These are phyloP conservation scores for Strigamia transsilvanica DNA, from an alignment of 2,888 invertebrate species.

Conservation along the genomic window DNA sequence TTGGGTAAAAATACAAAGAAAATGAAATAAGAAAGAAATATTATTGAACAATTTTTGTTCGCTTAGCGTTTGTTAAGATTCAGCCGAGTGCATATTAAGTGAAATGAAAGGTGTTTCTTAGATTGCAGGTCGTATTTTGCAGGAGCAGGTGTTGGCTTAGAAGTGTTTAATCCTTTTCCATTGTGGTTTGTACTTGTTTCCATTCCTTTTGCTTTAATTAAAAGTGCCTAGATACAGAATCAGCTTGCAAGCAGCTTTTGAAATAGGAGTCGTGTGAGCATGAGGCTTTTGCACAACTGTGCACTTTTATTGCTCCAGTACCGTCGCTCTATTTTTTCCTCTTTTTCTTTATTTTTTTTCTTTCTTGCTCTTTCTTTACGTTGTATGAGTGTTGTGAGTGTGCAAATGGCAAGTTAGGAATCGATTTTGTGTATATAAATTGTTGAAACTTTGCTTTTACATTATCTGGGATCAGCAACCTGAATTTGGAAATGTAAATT, in stretches of 20 bases:
- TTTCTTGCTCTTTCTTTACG: not conserved
- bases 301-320: conserved; percentile 20
- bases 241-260: conserved; percentile 41
- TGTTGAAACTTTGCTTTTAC: conserved; percentile 33
- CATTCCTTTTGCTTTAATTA: conserved; percentile 33
- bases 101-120: conserved; percentile 28
- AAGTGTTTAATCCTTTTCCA: conserved; percentile 28
- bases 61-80: conserved; percentile 9
- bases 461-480: not conserved
- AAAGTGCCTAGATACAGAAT: conserved; percentile 42
- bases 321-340: conserved; percentile 12
- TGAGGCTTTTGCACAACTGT: conserved; percentile 39
- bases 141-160: conserved; percentile 31
- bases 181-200: conserved; percentile 40
- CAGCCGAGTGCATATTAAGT: conserved; percentile 13
- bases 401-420: conserved; percentile 37
- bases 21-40: conserved; percentile 18
- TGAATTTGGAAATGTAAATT: not conserved
- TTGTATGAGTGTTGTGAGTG: conserved; percentile 4
- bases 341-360: not conserved
- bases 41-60: not conserved
- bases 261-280: conserved; percentile 39
- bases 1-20: not conserved
- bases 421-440: conserved; percentile 40
- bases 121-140: conserved; percentile 36